phyloP scores from a whole-genome alignment of 1,140 invertebrate genomes.

The Megathymus violae region DNA sequence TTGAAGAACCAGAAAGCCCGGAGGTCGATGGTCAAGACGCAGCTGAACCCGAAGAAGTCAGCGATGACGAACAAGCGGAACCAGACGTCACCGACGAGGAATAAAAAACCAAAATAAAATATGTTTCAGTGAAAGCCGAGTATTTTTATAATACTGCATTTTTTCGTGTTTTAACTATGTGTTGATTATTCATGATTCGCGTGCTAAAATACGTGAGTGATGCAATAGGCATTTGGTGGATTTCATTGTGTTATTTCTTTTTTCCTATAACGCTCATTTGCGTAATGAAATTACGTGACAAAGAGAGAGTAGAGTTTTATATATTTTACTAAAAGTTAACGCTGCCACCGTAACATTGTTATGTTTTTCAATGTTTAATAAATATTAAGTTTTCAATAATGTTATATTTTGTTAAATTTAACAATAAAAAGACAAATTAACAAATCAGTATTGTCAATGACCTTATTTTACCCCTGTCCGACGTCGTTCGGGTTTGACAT shows the following conservation, averaged over 20 bases:
- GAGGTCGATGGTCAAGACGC: constrained; percentile 49
- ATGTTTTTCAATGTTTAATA: constrained; percentile 60
- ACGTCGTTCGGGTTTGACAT: no score
- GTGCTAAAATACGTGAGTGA: constrained; percentile 56
- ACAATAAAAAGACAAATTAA: constrained; percentile 80
- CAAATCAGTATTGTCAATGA: no score
- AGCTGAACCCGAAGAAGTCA: constrained; percentile 65
- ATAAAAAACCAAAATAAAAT: constrained; percentile 46
- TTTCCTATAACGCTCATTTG: constrained; percentile 58
- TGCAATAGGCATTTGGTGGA: constrained; percentile 53
- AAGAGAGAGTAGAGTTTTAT: constrained; percentile 48
- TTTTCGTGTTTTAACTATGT: constrained; percentile 37
- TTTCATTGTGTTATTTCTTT: constrained; percentile 33
- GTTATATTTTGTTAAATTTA: constrained; percentile 79
- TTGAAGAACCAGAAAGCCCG: constrained; percentile 74
- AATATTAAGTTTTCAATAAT: constrained; percentile 72
- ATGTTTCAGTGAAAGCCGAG: constrained; percentile 34
- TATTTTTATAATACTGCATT: constrained; percentile 45
- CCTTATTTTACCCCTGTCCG: no score
- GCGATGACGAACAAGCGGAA: constrained; percentile 78
- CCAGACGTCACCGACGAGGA: constrained; percentile 82
- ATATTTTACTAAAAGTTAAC: constrained; percentile 48
- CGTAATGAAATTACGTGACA: constrained; percentile 70
- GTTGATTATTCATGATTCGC: constrained; percentile 56
- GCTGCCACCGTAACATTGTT: constrained; percentile 51